Base-by-base conservation (phyloP, 2,888 invertebrate species). In the Parascotia fuliginaria region DNA sequence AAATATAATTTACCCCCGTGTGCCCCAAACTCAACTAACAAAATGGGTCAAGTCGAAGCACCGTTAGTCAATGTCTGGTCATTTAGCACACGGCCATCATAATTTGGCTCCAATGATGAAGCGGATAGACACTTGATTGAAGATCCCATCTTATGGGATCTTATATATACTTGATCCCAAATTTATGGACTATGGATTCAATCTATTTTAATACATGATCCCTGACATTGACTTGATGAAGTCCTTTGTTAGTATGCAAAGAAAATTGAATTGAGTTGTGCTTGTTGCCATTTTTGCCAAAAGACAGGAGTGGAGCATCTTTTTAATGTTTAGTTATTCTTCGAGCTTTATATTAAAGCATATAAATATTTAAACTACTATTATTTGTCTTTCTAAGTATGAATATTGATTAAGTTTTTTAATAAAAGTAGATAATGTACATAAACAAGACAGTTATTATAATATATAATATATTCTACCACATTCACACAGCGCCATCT, bases 11-110 rank as follows among this genome's bases (percentile, higher is more conserved):
- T n/a, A 16, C 16, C 45, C 15, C n/a, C 22, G 29, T 42, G 47
- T 37, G 29, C 14, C 41, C 14, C 24, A 12, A 27, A 15, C 43
- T 22, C 16, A 22, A 34, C 6, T 7, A 1, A 14, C 36, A 22
- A 60, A 58, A 52, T 49, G 29, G 58, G 50, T 47, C 64, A 53
- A 57, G 47, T 29, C 13, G 4, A 12, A 7, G 19, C 31, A 16
- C 3, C 36, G 42, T 55, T 55, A 61, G 54, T 54, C 55, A 66
- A 64, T 59, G 56, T 57, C 51, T 61, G 19, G 51, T 49, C 59
- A 48, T 59, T 64, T 56, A 51, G 38, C 29, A 29, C 13, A 12
- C 29, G 47, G n/a, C n/a, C 47, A 54, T 61, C 55, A 61, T 64
- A 61, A 66, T 64, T 59, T 52, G 29, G 50, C 15, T 42, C 22